Percentiles rank a stretch among this genome's conserved stretches.
These are phyloP conservation scores for Orientallactaga sibirica DNA, from an alignment of 2,797 vertebrate species.

Conservation along the genomic window DNA sequence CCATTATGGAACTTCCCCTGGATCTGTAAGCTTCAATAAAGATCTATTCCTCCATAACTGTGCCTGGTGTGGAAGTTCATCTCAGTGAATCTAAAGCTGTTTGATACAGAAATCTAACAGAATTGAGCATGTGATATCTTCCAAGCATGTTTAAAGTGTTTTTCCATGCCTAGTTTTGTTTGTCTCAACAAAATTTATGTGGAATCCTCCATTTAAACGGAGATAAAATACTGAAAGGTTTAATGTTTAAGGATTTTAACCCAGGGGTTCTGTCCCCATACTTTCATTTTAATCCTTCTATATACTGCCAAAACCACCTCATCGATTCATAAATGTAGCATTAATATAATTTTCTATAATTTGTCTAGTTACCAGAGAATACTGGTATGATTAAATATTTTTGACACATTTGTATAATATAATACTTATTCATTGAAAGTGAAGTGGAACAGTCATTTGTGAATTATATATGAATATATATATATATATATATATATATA, in stretches of 20 bases:
- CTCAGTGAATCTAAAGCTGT: no score
- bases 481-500: background rate
- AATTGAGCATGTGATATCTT: background rate
- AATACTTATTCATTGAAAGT: background rate
- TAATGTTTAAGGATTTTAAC: background rate
- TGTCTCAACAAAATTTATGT: background rate
- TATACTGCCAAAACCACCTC: background rate
- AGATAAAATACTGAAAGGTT: background rate
- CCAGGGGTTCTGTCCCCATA: background rate
- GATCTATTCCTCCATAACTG: no score
- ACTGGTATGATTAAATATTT: background rate
- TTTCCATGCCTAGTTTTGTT: background rate
- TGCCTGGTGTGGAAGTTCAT: no score
- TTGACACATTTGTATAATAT: background rate
- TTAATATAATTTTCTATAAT: background rate
- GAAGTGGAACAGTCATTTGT: background rate
- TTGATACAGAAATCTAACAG: no score
- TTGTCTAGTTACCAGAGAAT: background rate
- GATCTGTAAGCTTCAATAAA: no score
- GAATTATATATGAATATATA: background rate
- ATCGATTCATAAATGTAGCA: background rate
- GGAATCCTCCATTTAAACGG: background rate
- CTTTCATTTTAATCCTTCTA: background rate
- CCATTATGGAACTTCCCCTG: no score
- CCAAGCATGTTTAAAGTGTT: background rate